Conservation (phyloP, 2,113 vertebrate species). For the Arenaria interpres region DNA sequence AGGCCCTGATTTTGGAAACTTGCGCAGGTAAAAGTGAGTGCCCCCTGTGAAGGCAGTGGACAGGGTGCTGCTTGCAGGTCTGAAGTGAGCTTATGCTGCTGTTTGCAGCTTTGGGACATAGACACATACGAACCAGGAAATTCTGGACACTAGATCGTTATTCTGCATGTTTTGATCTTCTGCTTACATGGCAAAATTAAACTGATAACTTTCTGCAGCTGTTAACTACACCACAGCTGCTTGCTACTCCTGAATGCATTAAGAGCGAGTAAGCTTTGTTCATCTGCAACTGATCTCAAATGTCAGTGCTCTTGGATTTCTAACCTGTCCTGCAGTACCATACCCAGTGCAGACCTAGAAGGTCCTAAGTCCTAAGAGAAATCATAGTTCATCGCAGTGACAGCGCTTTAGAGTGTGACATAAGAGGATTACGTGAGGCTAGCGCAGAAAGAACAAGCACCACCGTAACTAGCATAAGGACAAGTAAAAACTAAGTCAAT, state of each 20-base stretch:
- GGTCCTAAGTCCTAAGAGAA: neutral
- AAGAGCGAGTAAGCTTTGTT: neutral
- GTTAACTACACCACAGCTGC: neutral
- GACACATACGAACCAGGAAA: neutral
- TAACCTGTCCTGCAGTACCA: neutral
- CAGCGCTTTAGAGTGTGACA: neutral
- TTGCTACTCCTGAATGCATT: neutral
- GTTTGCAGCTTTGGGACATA: neutral
- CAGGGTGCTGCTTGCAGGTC: neutral
- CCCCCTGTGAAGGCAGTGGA: neutral
- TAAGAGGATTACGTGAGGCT: slow-evolving; percentile 7
- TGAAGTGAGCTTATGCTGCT: neutral
- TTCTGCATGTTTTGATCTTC: neutral
- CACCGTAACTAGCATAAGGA: neutral
- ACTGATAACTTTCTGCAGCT: neutral
- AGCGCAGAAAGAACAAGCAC: neutral
- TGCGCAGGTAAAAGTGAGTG: neutral
- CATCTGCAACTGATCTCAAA: neutral
- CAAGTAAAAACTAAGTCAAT: neutral
- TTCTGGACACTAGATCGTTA: neutral
- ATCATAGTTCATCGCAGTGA: neutral
- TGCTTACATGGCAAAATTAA: neutral
- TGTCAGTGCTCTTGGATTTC: neutral
- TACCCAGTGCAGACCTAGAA: neutral
- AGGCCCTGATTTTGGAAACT: neutral